Conservation (phyloP, 2,888 invertebrate genomes). For the Synergus itoensis region DNA sequence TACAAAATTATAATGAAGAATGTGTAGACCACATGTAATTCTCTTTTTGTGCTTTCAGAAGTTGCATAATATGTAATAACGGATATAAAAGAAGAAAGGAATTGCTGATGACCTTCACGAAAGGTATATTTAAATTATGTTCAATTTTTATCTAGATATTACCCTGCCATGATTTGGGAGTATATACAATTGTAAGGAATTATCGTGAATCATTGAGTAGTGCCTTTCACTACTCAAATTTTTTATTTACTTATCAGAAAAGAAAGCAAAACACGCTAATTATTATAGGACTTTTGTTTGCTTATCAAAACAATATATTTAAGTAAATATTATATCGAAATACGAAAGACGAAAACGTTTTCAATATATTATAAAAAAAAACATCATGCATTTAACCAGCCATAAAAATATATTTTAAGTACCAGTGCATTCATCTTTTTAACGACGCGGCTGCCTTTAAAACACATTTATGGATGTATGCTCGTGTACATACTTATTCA, state of each 20-base stretch:
- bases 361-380: background rate
- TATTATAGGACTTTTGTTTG: too few species aligned
- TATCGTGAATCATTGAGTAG: background rate
- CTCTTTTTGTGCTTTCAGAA: too few species aligned
- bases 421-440: background rate
- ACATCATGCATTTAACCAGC: background rate
- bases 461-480: constrained; percentile 3
- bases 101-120: background rate
- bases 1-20: background rate
- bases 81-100: background rate
- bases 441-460: background rate
- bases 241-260: too few species aligned
- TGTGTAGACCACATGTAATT: too few species aligned
- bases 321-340: too few species aligned
- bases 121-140: background rate
- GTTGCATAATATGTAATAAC: too few species aligned
- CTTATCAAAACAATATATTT: too few species aligned
- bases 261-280: too few species aligned
- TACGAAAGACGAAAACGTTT: too few species aligned
- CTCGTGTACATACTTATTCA: constrained; percentile 1
- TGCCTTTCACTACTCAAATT: too few species aligned
- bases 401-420: constrained; percentile 1
- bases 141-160: background rate
- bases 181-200: background rate
- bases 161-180: background rate